A percentile compares a stretch with the other conserved stretches of the same genome.
Evolutionary conservation across 37 sponge, comb jelly and placozoan genomes (phyloP).

Genomic region (Diacarnus erythraeanus): DNA sequence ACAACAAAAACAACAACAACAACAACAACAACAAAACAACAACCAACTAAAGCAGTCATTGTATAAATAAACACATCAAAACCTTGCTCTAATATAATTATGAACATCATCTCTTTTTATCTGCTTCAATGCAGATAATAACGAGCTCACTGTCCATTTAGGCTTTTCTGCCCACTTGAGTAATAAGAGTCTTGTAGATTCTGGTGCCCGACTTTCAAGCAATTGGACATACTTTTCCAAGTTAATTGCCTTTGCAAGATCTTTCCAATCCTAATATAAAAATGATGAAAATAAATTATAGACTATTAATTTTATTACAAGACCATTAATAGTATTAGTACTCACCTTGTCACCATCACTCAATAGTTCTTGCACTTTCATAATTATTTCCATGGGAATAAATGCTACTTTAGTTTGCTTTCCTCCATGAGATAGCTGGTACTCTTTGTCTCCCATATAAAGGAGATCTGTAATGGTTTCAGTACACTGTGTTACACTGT

Average conservation of each 20-base stretch:
- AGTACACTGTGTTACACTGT: slow-evolving; percentile 5
- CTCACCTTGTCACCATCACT: slow-evolving; percentile 51
- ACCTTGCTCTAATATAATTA: slow-evolving; percentile 30
- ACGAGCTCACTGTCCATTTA: slow-evolving; percentile 49
- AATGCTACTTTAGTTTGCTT: slow-evolving; percentile 40
- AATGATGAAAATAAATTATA: too few relatives aligned
- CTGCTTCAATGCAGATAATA: slow-evolving; percentile 62
- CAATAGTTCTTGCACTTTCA: slow-evolving; percentile 47
- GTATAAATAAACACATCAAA: background rate
- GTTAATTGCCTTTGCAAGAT: slow-evolving; percentile 39
- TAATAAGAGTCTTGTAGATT: slow-evolving; percentile 45
- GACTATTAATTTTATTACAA: too few relatives aligned
- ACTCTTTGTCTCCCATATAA: slow-evolving; percentile 45
- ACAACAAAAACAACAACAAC: too few relatives aligned
- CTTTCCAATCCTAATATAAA: slow-evolving; percentile 80
- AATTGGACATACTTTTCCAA: slow-evolving; percentile 67
- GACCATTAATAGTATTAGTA: background rate
- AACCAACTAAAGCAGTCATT: background rate
- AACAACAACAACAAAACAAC: too few relatives aligned
- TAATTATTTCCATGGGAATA: slow-evolving; percentile 34
- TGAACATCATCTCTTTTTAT: slow-evolving; percentile 62
- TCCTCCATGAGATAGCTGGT: slow-evolving; percentile 14
- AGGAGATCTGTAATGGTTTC: slow-evolving; percentile 56
- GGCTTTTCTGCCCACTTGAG: slow-evolving; percentile 81
- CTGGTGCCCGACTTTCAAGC: slow-evolving; percentile 38